Percentiles rank a stretch among this genome's conserved stretches.
These are phyloP conservation scores for Eucera pruinosa DNA, from an alignment of 2,888 invertebrate genomes.

Conservation along the genomic window DNA sequence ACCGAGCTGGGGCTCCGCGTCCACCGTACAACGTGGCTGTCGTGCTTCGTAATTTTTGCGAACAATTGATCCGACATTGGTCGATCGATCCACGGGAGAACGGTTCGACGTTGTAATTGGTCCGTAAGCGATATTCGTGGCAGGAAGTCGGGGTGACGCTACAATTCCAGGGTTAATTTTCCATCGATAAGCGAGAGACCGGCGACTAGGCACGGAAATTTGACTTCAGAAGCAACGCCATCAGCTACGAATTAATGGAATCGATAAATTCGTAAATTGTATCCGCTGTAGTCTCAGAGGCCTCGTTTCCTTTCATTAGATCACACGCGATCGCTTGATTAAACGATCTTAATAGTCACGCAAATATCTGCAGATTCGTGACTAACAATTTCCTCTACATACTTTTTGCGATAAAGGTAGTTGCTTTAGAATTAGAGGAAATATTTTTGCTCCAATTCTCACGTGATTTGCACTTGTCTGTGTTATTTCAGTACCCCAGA, in stretches of 20 bases:
- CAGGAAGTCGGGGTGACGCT: slow-evolving; percentile 13
- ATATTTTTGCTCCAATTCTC: no score
- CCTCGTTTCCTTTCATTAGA: slow-evolving; percentile 50
- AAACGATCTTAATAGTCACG: slow-evolving; percentile 34
- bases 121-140: slow-evolving; percentile 27
- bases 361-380: slow-evolving; percentile 15
- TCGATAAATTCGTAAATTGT: slow-evolving; percentile 56
- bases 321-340: slow-evolving; percentile 36
- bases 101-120: slow-evolving; percentile 28
- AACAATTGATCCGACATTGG: slow-evolving; percentile 37
- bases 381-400: slow-evolving; percentile 19
- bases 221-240: slow-evolving; percentile 31
- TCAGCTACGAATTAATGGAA: slow-evolving; percentile 37
- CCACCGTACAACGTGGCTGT: not conserved
- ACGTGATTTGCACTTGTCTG: no score
- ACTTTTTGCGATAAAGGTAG: no score
- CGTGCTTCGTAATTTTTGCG: not conserved
- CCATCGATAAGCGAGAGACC: slow-evolving; percentile 33
- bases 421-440: no score
- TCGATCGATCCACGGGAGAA: not conserved
- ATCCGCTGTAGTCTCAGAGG: slow-evolving; percentile 33
- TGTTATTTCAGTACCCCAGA: no score
- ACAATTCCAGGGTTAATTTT: slow-evolving; percentile 47
- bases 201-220: slow-evolving; percentile 51
- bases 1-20: not conserved